Evolutionary conservation across 1,140 invertebrate genomes (phyloP), one percentile per base, ranked within the genome.

Genomic region (Phocides pigmalion): DNA sequence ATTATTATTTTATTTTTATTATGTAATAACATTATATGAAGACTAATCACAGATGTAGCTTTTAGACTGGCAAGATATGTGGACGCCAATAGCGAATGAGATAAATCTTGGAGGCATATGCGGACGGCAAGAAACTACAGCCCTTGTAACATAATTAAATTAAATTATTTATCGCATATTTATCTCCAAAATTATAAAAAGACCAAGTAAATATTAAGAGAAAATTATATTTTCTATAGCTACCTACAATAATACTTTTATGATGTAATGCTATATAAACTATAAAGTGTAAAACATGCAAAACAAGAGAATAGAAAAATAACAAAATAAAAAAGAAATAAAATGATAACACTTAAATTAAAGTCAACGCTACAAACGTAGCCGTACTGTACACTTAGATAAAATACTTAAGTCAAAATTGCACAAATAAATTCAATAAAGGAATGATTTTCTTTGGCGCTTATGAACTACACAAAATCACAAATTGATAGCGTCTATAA

Each of bases 371-470:
- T 41, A 63, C 54, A 20, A 44, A 47, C 4, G 61, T 56, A 68
- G 28, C 28, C 2, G 51, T 51, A 76, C 58, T 78, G 63, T 77
- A 79, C 62, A 70, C 81, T 80, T 85, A 85, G 59, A 70, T 66
- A n/a, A 39, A 20, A 64, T 64, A 62, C 49, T 70, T 74, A 79
- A 64, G 77, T 83, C 75, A 82, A 87, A 82, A 89, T 90, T 87
- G 87, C 84, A 89, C 87, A 72, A 80, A 65, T 61, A 14, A 72
- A 39, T n/a, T 14, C 14, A 69, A 64, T 59, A 73, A 74, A 82
- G 81, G 76, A 84, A 88, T 72, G 69, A 74, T 66, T 72, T 77
- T 86, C 85, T 90, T 90, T 88, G 86, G 84, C 70, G 68, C 79
- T 87, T 84, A 89, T 65, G 22, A 86, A 79, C 74, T 78, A 82